Percentiles rank a stretch among this genome's conserved stretches.
Conservation (phyloP, 2,888 invertebrate species). For the Tachina lurida region DNA sequence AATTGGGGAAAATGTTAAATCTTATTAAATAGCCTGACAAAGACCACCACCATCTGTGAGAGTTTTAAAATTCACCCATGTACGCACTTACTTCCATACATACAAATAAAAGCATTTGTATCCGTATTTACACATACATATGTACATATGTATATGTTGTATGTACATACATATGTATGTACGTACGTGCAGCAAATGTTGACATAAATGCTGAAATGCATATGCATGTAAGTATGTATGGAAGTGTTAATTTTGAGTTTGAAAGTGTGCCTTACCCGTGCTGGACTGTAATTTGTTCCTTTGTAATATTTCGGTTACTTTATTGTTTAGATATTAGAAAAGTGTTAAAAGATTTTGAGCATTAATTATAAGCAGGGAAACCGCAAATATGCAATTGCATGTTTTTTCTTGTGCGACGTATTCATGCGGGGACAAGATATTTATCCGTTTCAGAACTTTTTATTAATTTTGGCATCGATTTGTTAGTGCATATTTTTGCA, state of each 20-base stretch:
- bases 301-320: slow-evolving; percentile 30
- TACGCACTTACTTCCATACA: neutral
- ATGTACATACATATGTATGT: neutral
- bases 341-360: neutral
- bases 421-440: too few relatives aligned
- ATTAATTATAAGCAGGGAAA: neutral
- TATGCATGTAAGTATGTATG: neutral
- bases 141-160: neutral
- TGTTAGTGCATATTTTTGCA: too few relatives aligned
- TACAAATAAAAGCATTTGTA: slow-evolving; percentile 12
- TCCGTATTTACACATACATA: neutral
- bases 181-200: neutral
- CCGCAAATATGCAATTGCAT: too few relatives aligned
- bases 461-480: too few relatives aligned
- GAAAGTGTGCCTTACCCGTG: slow-evolving; percentile 61
- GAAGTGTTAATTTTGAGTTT: slow-evolving; percentile 35
- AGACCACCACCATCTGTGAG: slow-evolving; percentile 44
- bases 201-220: neutral
- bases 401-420: too few relatives aligned
- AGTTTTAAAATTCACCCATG: slow-evolving; percentile 19
- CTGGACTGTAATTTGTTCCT: neutral
- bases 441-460: too few relatives aligned
- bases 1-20: neutral
- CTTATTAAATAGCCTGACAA: neutral
- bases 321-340: slow-evolving; percentile 4